phyloP scores from a whole-genome alignment of 2,888 invertebrate species.

The Ypsolopha scabrella region DNA sequence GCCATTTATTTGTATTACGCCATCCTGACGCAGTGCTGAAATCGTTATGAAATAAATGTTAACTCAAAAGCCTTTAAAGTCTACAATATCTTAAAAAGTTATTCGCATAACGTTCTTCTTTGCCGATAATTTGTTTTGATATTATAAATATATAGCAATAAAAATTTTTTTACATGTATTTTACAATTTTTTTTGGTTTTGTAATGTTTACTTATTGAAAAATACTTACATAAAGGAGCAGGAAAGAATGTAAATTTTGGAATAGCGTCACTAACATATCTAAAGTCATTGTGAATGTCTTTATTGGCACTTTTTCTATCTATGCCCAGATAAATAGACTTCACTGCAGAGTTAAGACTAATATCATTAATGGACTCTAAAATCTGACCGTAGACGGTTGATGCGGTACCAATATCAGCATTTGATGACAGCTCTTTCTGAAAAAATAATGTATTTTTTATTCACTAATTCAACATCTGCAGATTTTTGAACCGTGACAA shows the following conservation, averaged over 20 bases:
- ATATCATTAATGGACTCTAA: slow-evolving; percentile 35
- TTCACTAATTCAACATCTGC: too few relatives aligned
- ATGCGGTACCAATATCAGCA: not conserved
- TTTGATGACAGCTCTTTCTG: not conserved
- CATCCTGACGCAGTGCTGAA: slow-evolving; percentile 36
- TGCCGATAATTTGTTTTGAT: too few relatives aligned
- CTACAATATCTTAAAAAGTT: too few relatives aligned
- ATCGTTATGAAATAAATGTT: slow-evolving; percentile 10
- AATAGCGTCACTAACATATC: slow-evolving; percentile 60
- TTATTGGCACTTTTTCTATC: slow-evolving; percentile 46
- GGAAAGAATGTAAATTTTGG: slow-evolving; percentile 61
- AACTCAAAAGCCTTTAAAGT: too few relatives aligned
- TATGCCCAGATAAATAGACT: slow-evolving; percentile 50
- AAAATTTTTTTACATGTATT: too few relatives aligned
- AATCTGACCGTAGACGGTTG: slow-evolving; percentile 38
- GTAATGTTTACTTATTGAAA: too few relatives aligned
- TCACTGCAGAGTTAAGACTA: slow-evolving; percentile 19
- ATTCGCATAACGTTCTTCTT: too few relatives aligned
- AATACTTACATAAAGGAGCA: slow-evolving; percentile 52
- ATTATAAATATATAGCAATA: too few relatives aligned
- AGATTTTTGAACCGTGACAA: too few relatives aligned
- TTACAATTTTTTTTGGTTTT: too few relatives aligned
- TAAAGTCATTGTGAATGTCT: slow-evolving; percentile 60
- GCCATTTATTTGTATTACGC: slow-evolving; percentile 68
- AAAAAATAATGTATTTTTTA: not conserved